Percentiles rank a stretch among this genome's conserved stretches.
These are phyloP conservation scores for Phenganax stokvisi DNA, from an alignment of 92 coral and sea anemone genomes.

Conservation along the genomic window DNA sequence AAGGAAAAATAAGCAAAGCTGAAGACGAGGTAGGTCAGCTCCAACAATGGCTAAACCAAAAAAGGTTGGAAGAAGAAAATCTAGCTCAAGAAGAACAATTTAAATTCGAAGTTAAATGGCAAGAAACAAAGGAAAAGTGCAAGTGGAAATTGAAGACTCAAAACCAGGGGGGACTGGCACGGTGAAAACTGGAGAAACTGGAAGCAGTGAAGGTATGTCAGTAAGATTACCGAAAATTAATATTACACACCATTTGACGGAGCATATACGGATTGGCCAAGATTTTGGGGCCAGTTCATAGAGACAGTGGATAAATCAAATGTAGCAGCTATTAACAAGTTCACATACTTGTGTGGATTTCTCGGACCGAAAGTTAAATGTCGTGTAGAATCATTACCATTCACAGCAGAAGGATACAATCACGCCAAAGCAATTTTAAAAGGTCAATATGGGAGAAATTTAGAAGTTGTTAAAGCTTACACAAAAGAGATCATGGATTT, in stretches of 20 bases:
- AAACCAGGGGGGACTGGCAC: background rate
- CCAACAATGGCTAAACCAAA: background rate
- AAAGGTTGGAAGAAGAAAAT: background rate
- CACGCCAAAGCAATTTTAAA: too few species aligned
- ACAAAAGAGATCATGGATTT: too few species aligned
- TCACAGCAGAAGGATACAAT: too few species aligned
- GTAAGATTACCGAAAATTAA: background rate
- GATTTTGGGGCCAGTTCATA: background rate
- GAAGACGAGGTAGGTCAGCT: constrained; percentile 3
- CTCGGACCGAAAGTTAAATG: too few species aligned
- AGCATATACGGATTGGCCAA: too few species aligned
- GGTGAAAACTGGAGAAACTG: background rate
- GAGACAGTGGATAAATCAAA: background rate
- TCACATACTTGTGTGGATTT: too few species aligned
- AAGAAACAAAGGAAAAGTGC: background rate
- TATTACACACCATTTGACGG: background rate
- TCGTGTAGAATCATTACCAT: too few species aligned
- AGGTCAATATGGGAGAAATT: too few species aligned
- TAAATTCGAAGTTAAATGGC: constrained; percentile 10
- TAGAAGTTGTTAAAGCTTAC: too few species aligned
- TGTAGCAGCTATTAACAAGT: background rate
- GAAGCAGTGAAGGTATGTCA: background rate
- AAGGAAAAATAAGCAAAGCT: background rate
- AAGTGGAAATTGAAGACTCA: background rate
- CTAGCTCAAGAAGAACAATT: background rate